phyloP scores from a whole-genome alignment of 1,140 invertebrate genomes.

The Chrysoperla carnea region DNA sequence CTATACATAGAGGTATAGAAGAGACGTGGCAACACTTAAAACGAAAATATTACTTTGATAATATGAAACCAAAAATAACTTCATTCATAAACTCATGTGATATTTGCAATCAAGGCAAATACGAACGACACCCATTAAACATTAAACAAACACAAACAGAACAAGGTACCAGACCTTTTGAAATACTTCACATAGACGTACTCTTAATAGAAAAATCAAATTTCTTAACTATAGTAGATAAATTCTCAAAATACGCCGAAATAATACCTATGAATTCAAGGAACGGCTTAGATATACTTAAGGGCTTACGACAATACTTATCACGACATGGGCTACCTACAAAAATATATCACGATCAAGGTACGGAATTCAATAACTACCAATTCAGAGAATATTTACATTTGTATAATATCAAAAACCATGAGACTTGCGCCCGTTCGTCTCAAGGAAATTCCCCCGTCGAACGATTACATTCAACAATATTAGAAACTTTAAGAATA shows the following conservation, averaged over 20 bases:
- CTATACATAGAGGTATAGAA: conserved; percentile 6
- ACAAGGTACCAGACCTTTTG: not conserved
- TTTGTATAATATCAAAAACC: conserved; percentile 4
- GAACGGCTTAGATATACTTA: conserved; percentile 1
- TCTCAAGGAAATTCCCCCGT: not conserved
- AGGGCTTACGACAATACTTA: conserved; percentile 1
- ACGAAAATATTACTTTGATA: not conserved
- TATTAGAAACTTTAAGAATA: conserved; percentile 3
- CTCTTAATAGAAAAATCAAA: not conserved
- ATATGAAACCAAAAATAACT: not conserved
- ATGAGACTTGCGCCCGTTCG: conserved; percentile 1
- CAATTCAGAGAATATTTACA: conserved; percentile 2
- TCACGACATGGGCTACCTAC: not conserved
- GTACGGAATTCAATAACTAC: conserved; percentile 3
- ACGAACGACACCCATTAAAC: not conserved
- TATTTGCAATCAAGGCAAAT: not conserved
- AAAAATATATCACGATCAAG: conserved; percentile 1
- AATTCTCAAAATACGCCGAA: conserved; percentile 3
- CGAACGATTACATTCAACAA: conserved; percentile 3
- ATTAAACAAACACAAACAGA: not conserved
- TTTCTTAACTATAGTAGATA: conserved; percentile 1
- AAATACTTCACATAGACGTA: not conserved
- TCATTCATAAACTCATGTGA: not conserved
- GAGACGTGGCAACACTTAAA: conserved; percentile 6
- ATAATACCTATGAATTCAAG: conserved; percentile 1